A percentile compares a stretch with the other conserved stretches of the same genome.
phyloP scores from a whole-genome alignment of 2,113 vertebrate genomes.

The Cyprinus carpio region DNA sequence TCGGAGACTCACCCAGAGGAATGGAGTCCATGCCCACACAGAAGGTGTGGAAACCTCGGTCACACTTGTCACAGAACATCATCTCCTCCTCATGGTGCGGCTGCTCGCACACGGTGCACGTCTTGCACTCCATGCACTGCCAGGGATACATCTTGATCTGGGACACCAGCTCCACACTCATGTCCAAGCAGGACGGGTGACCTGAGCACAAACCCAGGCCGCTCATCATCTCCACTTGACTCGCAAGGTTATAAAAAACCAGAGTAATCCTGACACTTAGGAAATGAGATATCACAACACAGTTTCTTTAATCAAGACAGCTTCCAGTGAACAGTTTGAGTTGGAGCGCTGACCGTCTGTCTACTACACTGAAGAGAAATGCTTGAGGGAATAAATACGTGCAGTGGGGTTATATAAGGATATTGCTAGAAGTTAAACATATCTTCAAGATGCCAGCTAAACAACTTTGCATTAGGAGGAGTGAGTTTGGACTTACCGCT shows the following conservation, averaged over 20 bases:
- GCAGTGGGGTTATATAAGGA: background rate
- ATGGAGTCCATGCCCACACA: conserved; percentile 94
- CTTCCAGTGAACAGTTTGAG: conserved; percentile 7
- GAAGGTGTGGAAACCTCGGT: conserved; percentile 97
- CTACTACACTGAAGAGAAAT: background rate
- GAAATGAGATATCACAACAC: background rate
- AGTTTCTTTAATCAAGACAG: background rate
- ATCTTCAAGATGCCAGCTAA: background rate
- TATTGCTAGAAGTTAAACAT: background rate
- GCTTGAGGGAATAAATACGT: background rate
- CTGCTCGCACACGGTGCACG: conserved; percentile 93
- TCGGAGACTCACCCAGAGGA: conserved; percentile 83
- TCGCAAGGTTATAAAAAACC: background rate
- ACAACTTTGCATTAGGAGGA: background rate
- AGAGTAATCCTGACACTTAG: background rate
- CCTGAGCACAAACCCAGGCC: conserved; percentile 79
- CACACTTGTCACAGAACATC: conserved; percentile 99
- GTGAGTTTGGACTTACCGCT: conserved; percentile 86
- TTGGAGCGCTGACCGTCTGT: background rate
- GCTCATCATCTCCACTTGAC: background rate
- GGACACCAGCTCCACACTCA: conserved; percentile 86
- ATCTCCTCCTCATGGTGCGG: conserved; percentile 98
- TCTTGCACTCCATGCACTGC: conserved; percentile 99
- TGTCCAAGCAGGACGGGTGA: conserved; percentile 97
- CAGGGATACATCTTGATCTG: conserved; percentile 96